These are phyloP conservation scores for Dasyprocta punctata DNA, from an alignment of 2,113 vertebrate species.

Conservation along the genomic window DNA sequence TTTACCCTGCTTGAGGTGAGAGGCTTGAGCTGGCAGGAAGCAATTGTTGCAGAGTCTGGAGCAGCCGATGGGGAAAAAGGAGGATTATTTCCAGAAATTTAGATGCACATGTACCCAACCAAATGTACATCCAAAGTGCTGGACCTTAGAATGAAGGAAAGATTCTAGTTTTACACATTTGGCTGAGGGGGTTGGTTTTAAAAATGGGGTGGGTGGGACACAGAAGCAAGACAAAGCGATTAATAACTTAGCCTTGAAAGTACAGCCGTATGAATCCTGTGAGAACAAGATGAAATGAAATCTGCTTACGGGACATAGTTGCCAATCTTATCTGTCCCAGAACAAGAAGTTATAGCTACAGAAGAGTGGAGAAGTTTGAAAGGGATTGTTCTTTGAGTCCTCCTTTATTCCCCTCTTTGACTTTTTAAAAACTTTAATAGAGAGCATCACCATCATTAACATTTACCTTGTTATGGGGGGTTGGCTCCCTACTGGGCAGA, in stretches of 20 bases:
- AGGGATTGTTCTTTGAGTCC: not conserved
- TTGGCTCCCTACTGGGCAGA: not conserved
- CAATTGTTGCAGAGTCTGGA: not conserved
- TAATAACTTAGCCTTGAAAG: not conserved
- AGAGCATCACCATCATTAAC: not conserved
- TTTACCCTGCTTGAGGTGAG: not conserved
- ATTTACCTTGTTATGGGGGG: not conserved
- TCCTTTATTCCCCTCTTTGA: not conserved
- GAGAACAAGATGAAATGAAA: not conserved
- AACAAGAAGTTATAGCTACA: not conserved
- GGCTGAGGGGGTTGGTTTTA: not conserved
- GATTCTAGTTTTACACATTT: not conserved
- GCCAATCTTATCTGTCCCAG: not conserved
- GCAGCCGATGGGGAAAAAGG: not conserved
- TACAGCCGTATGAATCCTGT: not conserved
- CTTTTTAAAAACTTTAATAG: not conserved
- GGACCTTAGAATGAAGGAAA: not conserved
- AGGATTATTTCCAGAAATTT: not conserved
- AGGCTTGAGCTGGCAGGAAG: not conserved
- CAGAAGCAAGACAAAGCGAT: not conserved
- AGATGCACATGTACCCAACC: not conserved
- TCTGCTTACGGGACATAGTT: not conserved
- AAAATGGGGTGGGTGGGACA: not conserved
- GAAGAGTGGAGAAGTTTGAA: not conserved
- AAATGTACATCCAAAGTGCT: not conserved